Evolutionary conservation across 2,888 invertebrate genomes (phyloP), one percentile per base, ranked within the genome.

Genomic region (Crematogaster levior): DNA sequence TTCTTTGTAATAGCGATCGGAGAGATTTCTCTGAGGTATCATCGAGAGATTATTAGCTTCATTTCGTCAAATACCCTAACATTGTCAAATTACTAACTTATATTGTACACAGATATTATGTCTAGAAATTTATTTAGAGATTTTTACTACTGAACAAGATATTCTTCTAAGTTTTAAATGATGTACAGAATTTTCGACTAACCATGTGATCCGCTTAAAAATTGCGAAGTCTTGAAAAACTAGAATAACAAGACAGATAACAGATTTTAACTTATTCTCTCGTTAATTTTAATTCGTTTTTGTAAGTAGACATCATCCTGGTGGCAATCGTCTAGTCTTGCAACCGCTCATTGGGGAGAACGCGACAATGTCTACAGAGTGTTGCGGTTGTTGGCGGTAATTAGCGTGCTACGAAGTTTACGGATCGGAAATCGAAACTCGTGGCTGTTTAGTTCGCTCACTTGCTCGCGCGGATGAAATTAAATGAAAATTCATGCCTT

Each of bases 401-500:
- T 75, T 79, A 79, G 56, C 68, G 43, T 79, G 68, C 24, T 24
- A 24, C 56, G n/a, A 79, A 79, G 68, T 79, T 79, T 65, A 46
- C 56, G 56, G n/a, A 79, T 68, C 68, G 66, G 68, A 79, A 68
- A 68, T 68, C 77, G 66, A 79, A 79, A 12, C 48, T 74, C 48
- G 74, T 46, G 66, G 51, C 51, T 34, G 63, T 37, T 65, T 51
- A 61, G 66, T 43, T 63, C 74, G 61, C 46, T 24, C 60, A 30
- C 73, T 60, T n/a, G 37, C 46, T 40, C 53, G 77, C 43, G 77
- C 18, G 68, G 63, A 79, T 56, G 43, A 68, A 56, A 79, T 79
- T 79, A 79, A 79, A 79, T 79, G 68, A 79, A 79, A 79, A 79
- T 79, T 79, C 77, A 79, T 79, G 66, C 77, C 68, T 68, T 79